Percentiles rank a stretch among this genome's conserved stretches.
Evolutionary conservation across 1,140 invertebrate genomes (phyloP).

Genomic region (Trachelipus rathkii): DNA sequence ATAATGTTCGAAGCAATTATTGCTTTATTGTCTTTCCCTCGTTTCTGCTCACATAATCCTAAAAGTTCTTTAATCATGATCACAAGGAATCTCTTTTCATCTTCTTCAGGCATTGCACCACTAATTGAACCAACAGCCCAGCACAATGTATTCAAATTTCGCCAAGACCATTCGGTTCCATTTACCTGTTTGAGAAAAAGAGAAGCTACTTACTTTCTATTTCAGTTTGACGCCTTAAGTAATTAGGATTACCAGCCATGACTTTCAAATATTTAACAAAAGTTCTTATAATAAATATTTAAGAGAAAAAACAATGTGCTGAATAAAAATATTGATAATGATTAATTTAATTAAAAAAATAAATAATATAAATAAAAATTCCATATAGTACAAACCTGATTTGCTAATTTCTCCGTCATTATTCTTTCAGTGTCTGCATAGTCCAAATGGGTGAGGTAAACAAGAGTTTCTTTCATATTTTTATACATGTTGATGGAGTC

Average conservation of each 20-base stretch:
- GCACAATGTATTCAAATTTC: constrained; percentile 97
- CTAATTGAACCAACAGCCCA: constrained; percentile 99
- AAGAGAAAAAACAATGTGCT: too few relatives aligned
- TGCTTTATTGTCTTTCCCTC: constrained; percentile 99
- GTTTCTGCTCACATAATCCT: constrained; percentile 97
- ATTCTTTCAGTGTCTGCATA: constrained; percentile 95
- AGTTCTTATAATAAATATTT: not conserved
- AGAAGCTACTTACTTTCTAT: too few relatives aligned
- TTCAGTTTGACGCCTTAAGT: too few relatives aligned
- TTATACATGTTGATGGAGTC: constrained; percentile 99
- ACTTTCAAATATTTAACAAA: not conserved
- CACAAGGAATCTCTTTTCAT: constrained; percentile 98
- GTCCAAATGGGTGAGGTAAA: constrained; percentile 98
- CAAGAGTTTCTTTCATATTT: constrained; percentile 98
- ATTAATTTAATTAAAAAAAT: too few relatives aligned
- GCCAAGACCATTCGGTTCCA: constrained; percentile 99
- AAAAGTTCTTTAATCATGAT: constrained; percentile 98
- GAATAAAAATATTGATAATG: too few relatives aligned
- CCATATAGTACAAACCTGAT: constrained; percentile 64
- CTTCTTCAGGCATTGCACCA: constrained; percentile 97
- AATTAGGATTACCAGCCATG: not conserved
- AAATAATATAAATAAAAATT: too few relatives aligned
- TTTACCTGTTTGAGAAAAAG: constrained; percentile 60
- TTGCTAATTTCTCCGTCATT: constrained; percentile 98
- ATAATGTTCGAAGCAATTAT: constrained; percentile 99